Evolutionary conservation across 2,888 invertebrate species (phyloP).

Genomic region (Ennomos erosarius): DNA sequence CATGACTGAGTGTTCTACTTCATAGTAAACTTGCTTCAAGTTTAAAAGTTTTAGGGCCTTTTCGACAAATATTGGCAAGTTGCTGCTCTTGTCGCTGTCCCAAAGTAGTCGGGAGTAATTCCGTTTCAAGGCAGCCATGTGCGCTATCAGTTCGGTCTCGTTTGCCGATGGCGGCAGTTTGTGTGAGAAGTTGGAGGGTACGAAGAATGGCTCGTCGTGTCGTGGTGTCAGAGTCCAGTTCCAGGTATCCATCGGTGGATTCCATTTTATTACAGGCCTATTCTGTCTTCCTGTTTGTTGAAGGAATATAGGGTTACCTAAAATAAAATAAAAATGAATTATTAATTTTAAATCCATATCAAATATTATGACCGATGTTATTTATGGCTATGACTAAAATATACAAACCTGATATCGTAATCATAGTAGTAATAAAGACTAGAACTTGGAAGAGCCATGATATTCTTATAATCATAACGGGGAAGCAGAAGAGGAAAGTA

Average conservation of each 20-base stretch:
- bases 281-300: slow-evolving; percentile 62
- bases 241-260: slow-evolving; percentile 78
- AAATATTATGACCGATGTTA: background rate
- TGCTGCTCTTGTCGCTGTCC: slow-evolving; percentile 89
- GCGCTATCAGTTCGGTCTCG: slow-evolving; percentile 76
- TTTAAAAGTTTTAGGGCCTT: slow-evolving; percentile 93
- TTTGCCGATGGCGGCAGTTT: slow-evolving; percentile 80
- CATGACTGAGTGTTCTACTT: slow-evolving; percentile 96
- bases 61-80: slow-evolving; percentile 92
- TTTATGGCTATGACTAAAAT: background rate
- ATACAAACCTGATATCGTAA: slow-evolving; percentile 65
- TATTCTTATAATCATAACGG: slow-evolving; percentile 78
- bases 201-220: slow-evolving; percentile 73
- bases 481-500: slow-evolving; percentile 49
- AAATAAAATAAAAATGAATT: slow-evolving; percentile 29
- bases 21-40: slow-evolving; percentile 92
- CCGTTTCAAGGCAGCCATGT: slow-evolving; percentile 74
- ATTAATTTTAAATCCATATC: slow-evolving; percentile 1
- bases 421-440: slow-evolving; percentile 41
- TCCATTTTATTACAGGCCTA: slow-evolving; percentile 78
- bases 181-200: slow-evolving; percentile 77
- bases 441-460: slow-evolving; percentile 68
- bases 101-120: slow-evolving; percentile 88
- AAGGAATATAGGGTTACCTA: slow-evolving; percentile 80
- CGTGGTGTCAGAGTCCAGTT: slow-evolving; percentile 71